phyloP scores from a whole-genome alignment of 2,888 invertebrate species.

The Choreutis nemorana region DNA sequence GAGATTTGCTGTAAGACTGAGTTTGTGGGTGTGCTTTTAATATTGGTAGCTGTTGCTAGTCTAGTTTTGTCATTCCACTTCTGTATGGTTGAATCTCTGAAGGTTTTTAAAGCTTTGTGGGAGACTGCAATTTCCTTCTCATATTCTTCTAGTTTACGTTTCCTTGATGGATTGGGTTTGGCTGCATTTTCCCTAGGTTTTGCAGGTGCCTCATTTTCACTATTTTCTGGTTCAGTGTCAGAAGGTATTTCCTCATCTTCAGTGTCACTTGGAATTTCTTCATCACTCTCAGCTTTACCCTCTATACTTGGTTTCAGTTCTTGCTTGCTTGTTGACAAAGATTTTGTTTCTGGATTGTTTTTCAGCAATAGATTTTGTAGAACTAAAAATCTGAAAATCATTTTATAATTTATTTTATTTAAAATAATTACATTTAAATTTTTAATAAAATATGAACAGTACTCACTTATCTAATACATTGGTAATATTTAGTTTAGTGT shows the following conservation, averaged over 20 bases:
- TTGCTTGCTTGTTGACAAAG: constrained; percentile 36
- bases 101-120: constrained; percentile 70
- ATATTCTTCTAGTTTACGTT: constrained; percentile 67
- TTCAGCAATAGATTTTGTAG: constrained; percentile 59
- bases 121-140: constrained; percentile 61
- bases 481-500: constrained; percentile 62
- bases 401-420: constrained; percentile 4
- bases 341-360: constrained; percentile 75
- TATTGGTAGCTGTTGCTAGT: constrained; percentile 70
- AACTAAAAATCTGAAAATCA: constrained; percentile 37
- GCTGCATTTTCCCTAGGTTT: constrained; percentile 12
- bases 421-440: not conserved
- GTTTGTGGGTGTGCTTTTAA: constrained; percentile 68
- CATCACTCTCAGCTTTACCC: constrained; percentile 41
- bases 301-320: constrained; percentile 17
- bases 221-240: constrained; percentile 60
- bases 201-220: constrained; percentile 19
- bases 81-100: constrained; percentile 82
- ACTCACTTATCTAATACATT: constrained; percentile 70
- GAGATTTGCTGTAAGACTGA: constrained; percentile 84
- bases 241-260: constrained; percentile 74
- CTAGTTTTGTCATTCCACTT: constrained; percentile 97
- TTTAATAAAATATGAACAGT: constrained; percentile 5
- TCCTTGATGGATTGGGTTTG: constrained; percentile 28
- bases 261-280: constrained; percentile 58